Conservation (phyloP, 2,888 invertebrate genomes). For the Lacanobia wlatinum region DNA sequence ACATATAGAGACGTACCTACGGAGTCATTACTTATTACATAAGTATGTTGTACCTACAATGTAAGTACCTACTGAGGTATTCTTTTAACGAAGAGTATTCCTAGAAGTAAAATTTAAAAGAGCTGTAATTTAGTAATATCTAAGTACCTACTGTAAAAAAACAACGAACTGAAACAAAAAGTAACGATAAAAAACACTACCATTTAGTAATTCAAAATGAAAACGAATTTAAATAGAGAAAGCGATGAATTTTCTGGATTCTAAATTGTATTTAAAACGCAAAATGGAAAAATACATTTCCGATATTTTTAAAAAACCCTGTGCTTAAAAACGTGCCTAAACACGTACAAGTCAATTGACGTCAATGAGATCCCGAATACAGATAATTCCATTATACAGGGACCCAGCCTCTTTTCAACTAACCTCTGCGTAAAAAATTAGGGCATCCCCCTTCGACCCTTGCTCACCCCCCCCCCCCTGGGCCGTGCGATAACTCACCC, state of each 20-base stretch:
- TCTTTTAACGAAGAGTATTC: too few species aligned
- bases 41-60: not conserved
- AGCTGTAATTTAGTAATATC: not conserved
- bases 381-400: constrained; percentile 68
- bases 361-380: constrained; percentile 66
- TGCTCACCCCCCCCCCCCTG: constrained; percentile 30
- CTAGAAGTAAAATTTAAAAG: not conserved
- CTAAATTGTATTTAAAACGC: constrained; percentile 21
- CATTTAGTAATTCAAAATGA: constrained; percentile 36
- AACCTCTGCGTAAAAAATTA: constrained; percentile 87
- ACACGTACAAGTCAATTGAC: constrained; percentile 66
- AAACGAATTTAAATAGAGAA: constrained; percentile 21
- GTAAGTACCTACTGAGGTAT: not conserved
- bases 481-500: constrained; percentile 66
- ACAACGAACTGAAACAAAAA: constrained; percentile 9
- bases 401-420: constrained; percentile 82
- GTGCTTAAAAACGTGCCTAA: constrained; percentile 45
- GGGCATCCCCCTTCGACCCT: constrained; percentile 75
- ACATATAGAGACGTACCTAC: constrained; percentile 11
- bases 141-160: not conserved
- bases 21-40: not conserved
- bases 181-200: constrained; percentile 2
- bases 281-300: constrained; percentile 25
- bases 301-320: constrained; percentile 23
- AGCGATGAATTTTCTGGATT: constrained; percentile 9